Evolutionary conservation across 1,140 invertebrate species (phyloP).

Genomic region (Pachyrhynchus sulphureomaculatus): DNA sequence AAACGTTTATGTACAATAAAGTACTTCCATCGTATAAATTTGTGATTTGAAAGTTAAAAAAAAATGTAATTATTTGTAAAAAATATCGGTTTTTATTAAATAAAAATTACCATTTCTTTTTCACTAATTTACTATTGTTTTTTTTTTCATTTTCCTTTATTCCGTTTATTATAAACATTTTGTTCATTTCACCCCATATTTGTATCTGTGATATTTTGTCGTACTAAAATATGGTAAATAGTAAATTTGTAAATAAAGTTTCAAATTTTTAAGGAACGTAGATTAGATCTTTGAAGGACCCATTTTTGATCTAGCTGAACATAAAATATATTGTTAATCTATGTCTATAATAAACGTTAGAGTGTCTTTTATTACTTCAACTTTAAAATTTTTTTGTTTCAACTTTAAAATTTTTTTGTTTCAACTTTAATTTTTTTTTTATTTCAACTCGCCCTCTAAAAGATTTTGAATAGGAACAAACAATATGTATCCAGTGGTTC

Average conservation of each 20-base stretch:
- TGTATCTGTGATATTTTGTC: conserved; percentile 48
- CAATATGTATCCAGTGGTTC: no score
- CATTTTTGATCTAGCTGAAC: conserved; percentile 28
- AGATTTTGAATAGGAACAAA: no score
- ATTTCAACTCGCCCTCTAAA: no score
- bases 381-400: no score
- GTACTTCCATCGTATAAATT: conserved; percentile 39
- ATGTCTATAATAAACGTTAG: conserved; percentile 31
- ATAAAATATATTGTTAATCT: conserved; percentile 32
- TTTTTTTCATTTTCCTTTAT: conserved; percentile 31
- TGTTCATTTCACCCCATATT: conserved; percentile 37
- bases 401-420: no score
- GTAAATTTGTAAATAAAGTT: conserved; percentile 48
- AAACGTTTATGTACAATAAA: conserved; percentile 36
- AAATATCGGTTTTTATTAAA: conserved; percentile 48
- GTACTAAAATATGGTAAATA: conserved; percentile 44
- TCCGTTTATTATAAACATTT: conserved; percentile 10
- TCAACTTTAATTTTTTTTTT: no score
- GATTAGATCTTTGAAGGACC: conserved; percentile 30
- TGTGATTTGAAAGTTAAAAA: conserved; percentile 44
- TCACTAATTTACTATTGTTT: conserved; percentile 33
- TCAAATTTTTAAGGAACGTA: conserved; percentile 32
- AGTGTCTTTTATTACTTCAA: no score
- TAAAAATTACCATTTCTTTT: conserved; percentile 45
- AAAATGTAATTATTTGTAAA: conserved; percentile 42